A percentile compares a stretch with the other conserved stretches of the same genome.
Conservation (phyloP, 1,140 invertebrate species). For the Halotydeus destructor region DNA sequence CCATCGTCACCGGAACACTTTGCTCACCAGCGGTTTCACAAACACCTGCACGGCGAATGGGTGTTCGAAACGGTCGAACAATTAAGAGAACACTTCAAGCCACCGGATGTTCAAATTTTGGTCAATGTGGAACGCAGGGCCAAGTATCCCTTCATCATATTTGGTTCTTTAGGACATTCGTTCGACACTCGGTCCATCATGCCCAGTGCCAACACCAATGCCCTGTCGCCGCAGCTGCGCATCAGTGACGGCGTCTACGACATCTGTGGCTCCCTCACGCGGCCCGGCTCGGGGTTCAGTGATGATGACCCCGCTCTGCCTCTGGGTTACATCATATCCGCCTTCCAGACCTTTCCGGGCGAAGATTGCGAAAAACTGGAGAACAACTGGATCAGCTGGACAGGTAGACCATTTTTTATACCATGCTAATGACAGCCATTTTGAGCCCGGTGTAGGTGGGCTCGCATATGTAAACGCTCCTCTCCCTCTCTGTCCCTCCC, state of each 20-base stretch:
- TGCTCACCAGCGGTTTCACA: neutral
- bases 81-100: slow-evolving; percentile 10
- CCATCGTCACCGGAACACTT: slow-evolving; percentile 7
- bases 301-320: slow-evolving; percentile 3
- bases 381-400: slow-evolving; percentile 81
- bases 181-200: neutral
- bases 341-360: slow-evolving; percentile 81
- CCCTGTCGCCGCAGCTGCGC: slow-evolving; percentile 11
- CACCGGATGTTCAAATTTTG: slow-evolving; percentile 8
- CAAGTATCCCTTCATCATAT: slow-evolving; percentile 14
- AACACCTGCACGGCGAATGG: slow-evolving; percentile 10
- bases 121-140: slow-evolving; percentile 13
- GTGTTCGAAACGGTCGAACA: slow-evolving; percentile 3
- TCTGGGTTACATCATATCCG: slow-evolving; percentile 76
- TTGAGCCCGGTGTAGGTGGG: too few species aligned
- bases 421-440: too few species aligned
- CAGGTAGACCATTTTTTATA: slow-evolving; percentile 30
- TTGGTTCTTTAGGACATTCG: slow-evolving; percentile 2
- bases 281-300: slow-evolving; percentile 6
- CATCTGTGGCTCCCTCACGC: slow-evolving; percentile 3
- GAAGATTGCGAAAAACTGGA: slow-evolving; percentile 74
- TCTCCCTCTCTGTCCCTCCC: too few species aligned
- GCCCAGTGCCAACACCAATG: neutral
- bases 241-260: slow-evolving; percentile 12
- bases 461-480: too few species aligned